Conservation (phyloP, 2,888 invertebrate genomes). For the Microchrysa polita region DNA sequence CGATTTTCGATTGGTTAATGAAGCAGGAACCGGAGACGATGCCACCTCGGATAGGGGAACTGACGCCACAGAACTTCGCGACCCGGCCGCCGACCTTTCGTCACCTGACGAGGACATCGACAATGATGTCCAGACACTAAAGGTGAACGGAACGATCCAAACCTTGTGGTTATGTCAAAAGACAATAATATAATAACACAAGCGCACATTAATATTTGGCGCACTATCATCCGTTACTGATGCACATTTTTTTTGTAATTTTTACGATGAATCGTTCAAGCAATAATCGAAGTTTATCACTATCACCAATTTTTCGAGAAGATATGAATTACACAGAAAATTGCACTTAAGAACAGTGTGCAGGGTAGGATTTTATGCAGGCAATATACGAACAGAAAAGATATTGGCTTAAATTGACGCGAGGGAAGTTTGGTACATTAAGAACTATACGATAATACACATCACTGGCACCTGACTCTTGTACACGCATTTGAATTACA, state of each 20-base stretch:
- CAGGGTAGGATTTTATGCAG: too few relatives aligned
- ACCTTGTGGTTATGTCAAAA: slow-evolving; percentile 19
- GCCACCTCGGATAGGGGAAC: slow-evolving; percentile 43
- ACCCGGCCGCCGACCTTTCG: slow-evolving; percentile 49
- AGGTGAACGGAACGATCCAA: slow-evolving; percentile 26
- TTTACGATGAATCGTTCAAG: neutral
- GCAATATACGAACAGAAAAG: too few relatives aligned
- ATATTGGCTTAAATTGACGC: too few relatives aligned
- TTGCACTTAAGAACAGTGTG: too few relatives aligned
- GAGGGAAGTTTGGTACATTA: too few relatives aligned
- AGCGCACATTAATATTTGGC: slow-evolving; percentile 41
- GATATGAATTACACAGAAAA: too few relatives aligned
- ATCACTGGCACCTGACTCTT: too few relatives aligned
- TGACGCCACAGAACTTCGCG: slow-evolving; percentile 48
- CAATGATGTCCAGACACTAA: slow-evolving; percentile 40
- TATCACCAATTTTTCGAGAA: too few relatives aligned
- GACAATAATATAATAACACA: neutral
- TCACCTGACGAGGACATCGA: slow-evolving; percentile 49
- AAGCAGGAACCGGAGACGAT: slow-evolving; percentile 37
- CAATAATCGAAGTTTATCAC: neutral
- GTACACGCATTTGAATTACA: too few relatives aligned
- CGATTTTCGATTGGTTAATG: slow-evolving; percentile 25
- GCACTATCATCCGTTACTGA: slow-evolving; percentile 50
- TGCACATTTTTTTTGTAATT: slow-evolving; percentile 5
- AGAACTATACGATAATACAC: too few relatives aligned